Conservation (phyloP, 2,113 vertebrate species). For the Oostethus manadensis region DNA sequence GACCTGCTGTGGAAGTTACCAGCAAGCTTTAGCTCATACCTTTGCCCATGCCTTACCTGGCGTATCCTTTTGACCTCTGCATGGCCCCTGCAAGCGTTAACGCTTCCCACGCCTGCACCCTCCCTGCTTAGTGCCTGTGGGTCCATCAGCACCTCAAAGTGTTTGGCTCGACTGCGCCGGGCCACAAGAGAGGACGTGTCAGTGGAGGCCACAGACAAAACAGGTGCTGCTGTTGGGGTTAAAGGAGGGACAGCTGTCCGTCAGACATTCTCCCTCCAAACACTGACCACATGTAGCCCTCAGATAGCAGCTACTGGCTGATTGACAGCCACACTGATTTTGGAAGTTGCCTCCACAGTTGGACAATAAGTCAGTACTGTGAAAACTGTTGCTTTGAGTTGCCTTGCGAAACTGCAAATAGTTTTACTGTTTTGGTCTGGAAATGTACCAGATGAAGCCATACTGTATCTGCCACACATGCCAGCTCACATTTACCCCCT, state of each 20-base stretch:
- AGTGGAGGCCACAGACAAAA: slow-evolving; percentile 48
- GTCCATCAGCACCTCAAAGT: slow-evolving; percentile 33
- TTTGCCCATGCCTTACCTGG: slow-evolving; percentile 3
- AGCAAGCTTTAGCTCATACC: neutral
- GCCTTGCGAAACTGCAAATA: neutral
- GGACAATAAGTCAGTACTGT: neutral
- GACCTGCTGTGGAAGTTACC: slow-evolving; percentile 16
- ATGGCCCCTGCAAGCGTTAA: slow-evolving; percentile 17
- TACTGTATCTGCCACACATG: slow-evolving; percentile 11
- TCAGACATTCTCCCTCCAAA: slow-evolving; percentile 40
- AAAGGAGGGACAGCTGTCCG: slow-evolving; percentile 60
- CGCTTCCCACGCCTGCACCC: too few relatives aligned
- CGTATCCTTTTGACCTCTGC: slow-evolving; percentile 18
- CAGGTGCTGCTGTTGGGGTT: slow-evolving; percentile 43
- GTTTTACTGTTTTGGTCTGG: neutral
- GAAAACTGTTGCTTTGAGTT: neutral
- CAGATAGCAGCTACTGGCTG: slow-evolving; percentile 24
- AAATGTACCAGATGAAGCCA: slow-evolving; percentile 32
- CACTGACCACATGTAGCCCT: slow-evolving; percentile 20
- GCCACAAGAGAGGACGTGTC: slow-evolving; percentile 61
- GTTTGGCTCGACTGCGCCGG: slow-evolving; percentile 34
- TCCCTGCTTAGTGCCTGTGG: slow-evolving; percentile 10
- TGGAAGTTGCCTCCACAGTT: too few relatives aligned
- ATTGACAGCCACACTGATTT: slow-evolving; percentile 22
- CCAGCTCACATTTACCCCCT: slow-evolving; percentile 4